A percentile compares a stretch with the other conserved stretches of the same genome.
Evolutionary conservation across 2,113 vertebrate species (phyloP).

Genomic region (Phyllostomus hastatus): DNA sequence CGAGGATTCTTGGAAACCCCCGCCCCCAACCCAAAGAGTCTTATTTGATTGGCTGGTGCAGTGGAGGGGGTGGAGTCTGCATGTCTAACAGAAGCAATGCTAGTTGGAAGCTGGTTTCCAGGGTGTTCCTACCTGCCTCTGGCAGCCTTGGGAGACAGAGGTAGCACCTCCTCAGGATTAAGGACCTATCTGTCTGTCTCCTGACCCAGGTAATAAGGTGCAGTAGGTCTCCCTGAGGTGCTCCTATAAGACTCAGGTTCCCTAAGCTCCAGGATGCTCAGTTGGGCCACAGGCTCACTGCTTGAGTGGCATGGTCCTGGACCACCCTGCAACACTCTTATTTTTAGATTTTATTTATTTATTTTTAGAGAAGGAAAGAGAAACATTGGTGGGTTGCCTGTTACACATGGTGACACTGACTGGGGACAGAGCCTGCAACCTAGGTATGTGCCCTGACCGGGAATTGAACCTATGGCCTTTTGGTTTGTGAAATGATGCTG

Average conservation of each 20-base stretch:
- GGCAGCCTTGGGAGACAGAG: not conserved
- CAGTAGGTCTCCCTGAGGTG: not conserved
- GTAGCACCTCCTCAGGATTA: not conserved
- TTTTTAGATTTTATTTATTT: no score
- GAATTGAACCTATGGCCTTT: no score
- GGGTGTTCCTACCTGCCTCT: not conserved
- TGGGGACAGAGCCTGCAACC: no score
- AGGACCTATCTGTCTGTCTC: not conserved
- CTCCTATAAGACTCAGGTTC: not conserved
- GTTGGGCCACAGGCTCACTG: not conserved
- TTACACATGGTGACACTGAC: no score
- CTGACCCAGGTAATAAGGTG: not conserved
- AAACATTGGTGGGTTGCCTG: no score
- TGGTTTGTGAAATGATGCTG: no score
- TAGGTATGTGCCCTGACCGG: no score
- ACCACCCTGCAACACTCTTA: not conserved
- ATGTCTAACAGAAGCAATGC: not conserved
- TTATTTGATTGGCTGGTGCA: not conserved
- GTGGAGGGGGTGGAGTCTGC: not conserved
- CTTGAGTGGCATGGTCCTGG: not conserved
- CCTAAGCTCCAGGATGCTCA: not conserved
- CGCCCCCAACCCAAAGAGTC: not conserved
- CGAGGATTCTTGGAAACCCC: no score
- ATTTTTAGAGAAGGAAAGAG: no score
- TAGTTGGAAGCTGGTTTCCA: not conserved